These are phyloP conservation scores for Coptotermes formosanus DNA, from an alignment of 1,140 invertebrate species.

Conservation along the genomic window DNA sequence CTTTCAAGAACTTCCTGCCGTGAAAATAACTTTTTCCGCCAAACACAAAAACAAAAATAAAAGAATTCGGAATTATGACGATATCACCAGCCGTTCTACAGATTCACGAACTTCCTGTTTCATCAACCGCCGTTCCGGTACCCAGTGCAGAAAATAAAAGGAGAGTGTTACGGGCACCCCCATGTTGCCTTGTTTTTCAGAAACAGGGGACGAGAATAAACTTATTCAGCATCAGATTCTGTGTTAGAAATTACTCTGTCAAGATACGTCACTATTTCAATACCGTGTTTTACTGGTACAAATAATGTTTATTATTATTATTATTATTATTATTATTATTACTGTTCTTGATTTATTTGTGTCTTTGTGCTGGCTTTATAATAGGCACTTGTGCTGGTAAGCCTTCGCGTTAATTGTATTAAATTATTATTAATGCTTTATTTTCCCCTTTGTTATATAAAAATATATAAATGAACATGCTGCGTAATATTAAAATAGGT, in stretches of 20 bases:
- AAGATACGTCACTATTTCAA: too few species aligned
- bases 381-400: too few species aligned
- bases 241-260: background rate
- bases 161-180: background rate
- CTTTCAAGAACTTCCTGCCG: constrained; percentile 2
- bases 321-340: too few species aligned
- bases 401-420: too few species aligned
- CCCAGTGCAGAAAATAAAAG: background rate
- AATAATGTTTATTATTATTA: too few species aligned
- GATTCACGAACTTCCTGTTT: background rate
- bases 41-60: background rate
- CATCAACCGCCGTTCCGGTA: background rate
- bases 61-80: background rate
- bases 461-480: too few species aligned
- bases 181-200: background rate
- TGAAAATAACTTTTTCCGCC: background rate
- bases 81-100: background rate
- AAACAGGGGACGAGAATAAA: background rate
- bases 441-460: too few species aligned
- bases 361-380: too few species aligned
- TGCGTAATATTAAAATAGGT: too few species aligned
- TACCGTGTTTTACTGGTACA: too few species aligned
- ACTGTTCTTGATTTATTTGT: too few species aligned
- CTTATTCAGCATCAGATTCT: background rate
- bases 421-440: too few species aligned